Percentiles rank a stretch among this genome's conserved stretches.
phyloP scores from a whole-genome alignment of 2,888 invertebrate genomes.

The Perithous albicinctus region DNA sequence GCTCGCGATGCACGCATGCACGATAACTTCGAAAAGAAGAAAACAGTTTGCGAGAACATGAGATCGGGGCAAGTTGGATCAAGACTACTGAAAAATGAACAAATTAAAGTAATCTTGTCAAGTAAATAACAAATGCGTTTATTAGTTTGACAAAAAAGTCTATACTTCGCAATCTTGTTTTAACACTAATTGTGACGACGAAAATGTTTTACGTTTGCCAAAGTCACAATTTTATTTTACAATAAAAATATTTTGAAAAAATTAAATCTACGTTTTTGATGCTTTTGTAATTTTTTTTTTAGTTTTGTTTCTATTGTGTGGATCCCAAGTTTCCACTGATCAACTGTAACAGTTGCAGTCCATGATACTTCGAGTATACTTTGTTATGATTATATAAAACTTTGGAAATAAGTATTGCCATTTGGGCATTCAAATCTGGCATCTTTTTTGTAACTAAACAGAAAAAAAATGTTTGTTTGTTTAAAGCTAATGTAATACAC shows the following conservation, averaged over 20 bases:
- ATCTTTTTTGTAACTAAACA: not conserved
- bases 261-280: no score
- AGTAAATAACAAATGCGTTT: no score
- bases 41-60: not conserved
- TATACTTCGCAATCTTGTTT: no score
- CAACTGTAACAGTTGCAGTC: not conserved
- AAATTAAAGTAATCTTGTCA: not conserved
- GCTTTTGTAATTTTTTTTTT: no score
- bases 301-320: no score
- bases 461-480: not conserved
- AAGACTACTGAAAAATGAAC: not conserved
- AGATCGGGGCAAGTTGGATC: slow-evolving; percentile 1
- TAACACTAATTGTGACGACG: no score
- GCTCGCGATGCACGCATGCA: slow-evolving; percentile 60
- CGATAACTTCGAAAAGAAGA: slow-evolving; percentile 60
- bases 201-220: no score
- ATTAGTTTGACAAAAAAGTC: no score
- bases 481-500: no score
- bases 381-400: not conserved
- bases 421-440: not conserved
- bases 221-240: no score
- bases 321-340: no score
- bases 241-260: no score
- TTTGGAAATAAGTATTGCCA: not conserved
- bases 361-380: not conserved